These are phyloP conservation scores for Rousettus madagascariensis DNA, from an alignment of 2,797 vertebrate species.

Conservation along the genomic window DNA sequence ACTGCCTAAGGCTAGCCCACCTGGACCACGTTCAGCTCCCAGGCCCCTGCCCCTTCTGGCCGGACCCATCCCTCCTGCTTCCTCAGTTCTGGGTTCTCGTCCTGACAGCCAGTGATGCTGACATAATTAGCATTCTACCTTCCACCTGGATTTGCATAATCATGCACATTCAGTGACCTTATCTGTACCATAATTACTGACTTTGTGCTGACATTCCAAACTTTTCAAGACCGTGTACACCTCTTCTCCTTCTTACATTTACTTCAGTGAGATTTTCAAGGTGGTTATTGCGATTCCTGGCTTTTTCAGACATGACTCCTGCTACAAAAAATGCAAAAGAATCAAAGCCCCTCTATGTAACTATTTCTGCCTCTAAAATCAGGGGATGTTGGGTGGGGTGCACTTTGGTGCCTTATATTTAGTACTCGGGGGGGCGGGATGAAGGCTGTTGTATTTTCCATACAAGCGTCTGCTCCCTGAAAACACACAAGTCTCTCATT, in stretches of 20 bases:
- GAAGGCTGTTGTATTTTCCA: not conserved
- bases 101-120: not conserved
- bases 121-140: not conserved
- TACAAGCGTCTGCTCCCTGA: not conserved
- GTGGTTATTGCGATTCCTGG: not conserved
- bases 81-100: not conserved
- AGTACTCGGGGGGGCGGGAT: too few relatives aligned
- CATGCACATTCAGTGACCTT: not conserved
- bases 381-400: not conserved
- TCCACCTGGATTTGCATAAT: not conserved
- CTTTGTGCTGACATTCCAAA: not conserved
- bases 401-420: not conserved
- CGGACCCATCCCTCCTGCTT: not conserved
- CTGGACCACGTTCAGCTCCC: not conserved
- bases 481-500: not conserved
- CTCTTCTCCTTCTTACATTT: not conserved
- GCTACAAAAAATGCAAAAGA: not conserved
- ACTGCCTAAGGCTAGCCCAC: not conserved
- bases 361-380: not conserved
- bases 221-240: rapidly evolving
- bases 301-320: not conserved
- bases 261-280: not conserved
- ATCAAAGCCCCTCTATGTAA: not conserved
- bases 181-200: not conserved
- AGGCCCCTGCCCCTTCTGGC: not conserved